Evolutionary conservation across 64 coral and sea anemone species (phyloP).

Genomic region (Pocillopora verrucosa): DNA sequence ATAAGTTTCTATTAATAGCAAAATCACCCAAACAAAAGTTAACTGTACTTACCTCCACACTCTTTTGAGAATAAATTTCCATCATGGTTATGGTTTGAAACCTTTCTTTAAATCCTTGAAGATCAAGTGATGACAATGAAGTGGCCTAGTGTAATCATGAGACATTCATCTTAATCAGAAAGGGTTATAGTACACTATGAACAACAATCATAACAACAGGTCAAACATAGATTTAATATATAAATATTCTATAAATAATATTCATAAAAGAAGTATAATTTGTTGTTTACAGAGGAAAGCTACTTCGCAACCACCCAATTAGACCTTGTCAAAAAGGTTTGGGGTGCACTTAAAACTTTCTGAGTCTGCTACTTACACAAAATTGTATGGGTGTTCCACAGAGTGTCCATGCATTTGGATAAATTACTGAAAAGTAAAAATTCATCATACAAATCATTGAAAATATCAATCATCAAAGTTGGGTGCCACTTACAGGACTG

Average conservation of each 20-base stretch:
- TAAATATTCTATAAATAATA: no score
- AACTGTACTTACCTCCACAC: neutral
- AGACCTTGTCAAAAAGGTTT: no score
- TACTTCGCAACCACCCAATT: no score
- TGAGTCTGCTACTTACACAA: neutral
- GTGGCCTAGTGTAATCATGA: neutral
- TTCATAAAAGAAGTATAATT: no score
- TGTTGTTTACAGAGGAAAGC: no score
- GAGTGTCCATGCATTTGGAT: neutral
- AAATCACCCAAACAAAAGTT: neutral
- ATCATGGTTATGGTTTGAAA: constrained; percentile 12
- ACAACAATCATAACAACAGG: no score
- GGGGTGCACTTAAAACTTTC: neutral
- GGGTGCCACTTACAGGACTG: no score
- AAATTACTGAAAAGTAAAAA: neutral
- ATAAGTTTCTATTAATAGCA: no score
- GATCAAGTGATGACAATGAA: neutral
- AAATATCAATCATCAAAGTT: no score
- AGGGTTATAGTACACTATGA: no score
- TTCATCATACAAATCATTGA: neutral
- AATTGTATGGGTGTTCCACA: neutral
- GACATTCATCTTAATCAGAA: no score
- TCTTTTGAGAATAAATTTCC: neutral
- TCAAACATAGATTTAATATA: no score
- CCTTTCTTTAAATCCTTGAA: neutral